Conservation (phyloP, 1,140 invertebrate genomes). For the Pentalonia nigronervosa region DNA sequence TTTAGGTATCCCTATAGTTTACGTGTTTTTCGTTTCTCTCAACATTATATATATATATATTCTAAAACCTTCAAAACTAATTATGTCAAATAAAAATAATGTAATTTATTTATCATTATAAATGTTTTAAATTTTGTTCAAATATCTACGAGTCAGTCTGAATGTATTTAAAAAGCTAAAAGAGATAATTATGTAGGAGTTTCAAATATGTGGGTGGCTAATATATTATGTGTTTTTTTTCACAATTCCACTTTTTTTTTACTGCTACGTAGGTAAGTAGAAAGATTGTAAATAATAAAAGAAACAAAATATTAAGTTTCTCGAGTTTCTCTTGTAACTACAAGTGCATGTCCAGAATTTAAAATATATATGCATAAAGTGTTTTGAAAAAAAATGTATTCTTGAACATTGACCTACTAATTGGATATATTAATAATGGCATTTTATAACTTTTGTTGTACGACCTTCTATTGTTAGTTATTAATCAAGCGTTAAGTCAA, state of each 20-base stretch:
- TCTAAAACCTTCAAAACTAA: neutral
- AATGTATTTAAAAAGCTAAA: neutral
- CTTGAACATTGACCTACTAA: neutral
- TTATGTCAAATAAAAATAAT: conserved; percentile 24
- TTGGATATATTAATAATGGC: neutral
- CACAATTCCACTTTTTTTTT: neutral
- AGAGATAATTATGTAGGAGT: neutral
- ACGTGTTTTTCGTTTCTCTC: conserved; percentile 17
- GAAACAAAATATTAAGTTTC: neutral
- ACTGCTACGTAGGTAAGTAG: neutral
- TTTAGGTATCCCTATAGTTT: neutral
- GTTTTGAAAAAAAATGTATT: neutral
- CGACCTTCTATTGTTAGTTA: neutral
- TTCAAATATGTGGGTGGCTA: neutral
- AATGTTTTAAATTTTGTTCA: neutral
- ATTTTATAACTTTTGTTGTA: conserved; percentile 2
- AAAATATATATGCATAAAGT: neutral
- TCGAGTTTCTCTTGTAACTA: neutral
- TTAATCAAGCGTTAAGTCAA: neutral
- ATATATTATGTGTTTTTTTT: neutral
- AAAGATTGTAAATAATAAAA: neutral
- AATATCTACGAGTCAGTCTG: neutral
- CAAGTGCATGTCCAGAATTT: neutral
- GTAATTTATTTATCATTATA: neutral
- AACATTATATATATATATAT: neutral